Conservation (phyloP, 2,113 vertebrate species). For the Microtus richardsoni region DNA sequence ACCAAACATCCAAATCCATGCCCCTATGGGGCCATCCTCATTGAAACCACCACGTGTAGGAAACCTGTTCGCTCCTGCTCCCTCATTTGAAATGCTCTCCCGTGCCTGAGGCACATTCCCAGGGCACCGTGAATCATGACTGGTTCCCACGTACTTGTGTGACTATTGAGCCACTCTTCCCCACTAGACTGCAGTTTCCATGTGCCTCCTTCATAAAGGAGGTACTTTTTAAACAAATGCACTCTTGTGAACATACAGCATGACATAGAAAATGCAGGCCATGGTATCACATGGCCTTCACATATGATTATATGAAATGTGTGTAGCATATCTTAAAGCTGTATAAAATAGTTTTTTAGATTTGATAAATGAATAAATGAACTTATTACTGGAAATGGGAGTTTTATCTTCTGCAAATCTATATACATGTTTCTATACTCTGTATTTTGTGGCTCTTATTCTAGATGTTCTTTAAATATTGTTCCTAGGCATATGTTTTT, state of each 20-base stretch:
- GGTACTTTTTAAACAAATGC: not conserved
- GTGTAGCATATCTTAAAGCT: not conserved
- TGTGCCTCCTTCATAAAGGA: not conserved
- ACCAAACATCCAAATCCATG: not conserved
- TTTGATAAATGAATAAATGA: not conserved
- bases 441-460: not conserved
- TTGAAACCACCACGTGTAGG: not conserved
- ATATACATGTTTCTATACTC: not conserved
- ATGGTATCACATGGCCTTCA: not conserved
- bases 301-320: not conserved
- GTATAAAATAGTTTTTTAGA: not conserved
- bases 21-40: not conserved
- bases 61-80: not conserved
- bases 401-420: not conserved
- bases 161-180: not conserved
- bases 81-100: not conserved
- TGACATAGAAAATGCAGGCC: not conserved
- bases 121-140: not conserved
- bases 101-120: not conserved
- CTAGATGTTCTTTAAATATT: not conserved
- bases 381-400: conserved; percentile 2
- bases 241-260: not conserved
- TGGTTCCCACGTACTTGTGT: not conserved
- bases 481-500: conserved; percentile 1
- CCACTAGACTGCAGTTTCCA: not conserved